Conservation (phyloP, 2,113 vertebrate genomes). For the Hemicordylus capensis region DNA sequence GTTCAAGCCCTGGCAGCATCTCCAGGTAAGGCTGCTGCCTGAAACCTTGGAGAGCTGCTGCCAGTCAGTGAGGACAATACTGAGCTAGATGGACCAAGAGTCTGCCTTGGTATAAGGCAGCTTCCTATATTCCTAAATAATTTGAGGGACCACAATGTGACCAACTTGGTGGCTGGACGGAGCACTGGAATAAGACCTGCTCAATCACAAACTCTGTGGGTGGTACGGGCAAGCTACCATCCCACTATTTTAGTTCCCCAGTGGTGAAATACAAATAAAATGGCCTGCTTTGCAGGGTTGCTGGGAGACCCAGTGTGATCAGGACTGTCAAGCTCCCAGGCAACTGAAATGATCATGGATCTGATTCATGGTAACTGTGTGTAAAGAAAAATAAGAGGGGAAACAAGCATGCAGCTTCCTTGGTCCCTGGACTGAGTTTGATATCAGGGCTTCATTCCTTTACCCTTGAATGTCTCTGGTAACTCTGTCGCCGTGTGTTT, state of each 20-base stretch:
- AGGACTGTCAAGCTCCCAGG: not conserved
- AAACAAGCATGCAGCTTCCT: not conserved
- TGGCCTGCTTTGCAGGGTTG: not conserved
- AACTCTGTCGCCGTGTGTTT: not conserved
- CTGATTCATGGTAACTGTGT: not conserved
- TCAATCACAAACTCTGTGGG: not conserved
- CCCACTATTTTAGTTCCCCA: not conserved
- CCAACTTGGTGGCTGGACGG: too few species aligned
- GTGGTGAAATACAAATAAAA: not conserved
- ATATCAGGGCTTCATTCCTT: not conserved
- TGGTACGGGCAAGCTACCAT: not conserved
- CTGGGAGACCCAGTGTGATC: not conserved
- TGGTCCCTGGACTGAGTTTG: fast-evolving
- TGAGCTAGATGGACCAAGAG: too few species aligned
- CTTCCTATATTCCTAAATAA: too few species aligned
- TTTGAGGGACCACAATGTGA: too few species aligned
- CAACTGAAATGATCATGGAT: not conserved
- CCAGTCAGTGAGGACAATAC: too few species aligned
- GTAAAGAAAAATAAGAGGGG: not conserved
- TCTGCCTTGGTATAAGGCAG: too few species aligned
- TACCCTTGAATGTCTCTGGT: not conserved
- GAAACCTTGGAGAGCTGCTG: too few species aligned
- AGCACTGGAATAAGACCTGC: not conserved
- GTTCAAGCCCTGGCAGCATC: too few species aligned
- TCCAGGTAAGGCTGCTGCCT: too few species aligned